A percentile compares a stretch with the other conserved stretches of the same genome.
These are phyloP conservation scores for Eulemur coronatus DNA, from an alignment of 2,797 vertebrate species.

Conservation along the genomic window DNA sequence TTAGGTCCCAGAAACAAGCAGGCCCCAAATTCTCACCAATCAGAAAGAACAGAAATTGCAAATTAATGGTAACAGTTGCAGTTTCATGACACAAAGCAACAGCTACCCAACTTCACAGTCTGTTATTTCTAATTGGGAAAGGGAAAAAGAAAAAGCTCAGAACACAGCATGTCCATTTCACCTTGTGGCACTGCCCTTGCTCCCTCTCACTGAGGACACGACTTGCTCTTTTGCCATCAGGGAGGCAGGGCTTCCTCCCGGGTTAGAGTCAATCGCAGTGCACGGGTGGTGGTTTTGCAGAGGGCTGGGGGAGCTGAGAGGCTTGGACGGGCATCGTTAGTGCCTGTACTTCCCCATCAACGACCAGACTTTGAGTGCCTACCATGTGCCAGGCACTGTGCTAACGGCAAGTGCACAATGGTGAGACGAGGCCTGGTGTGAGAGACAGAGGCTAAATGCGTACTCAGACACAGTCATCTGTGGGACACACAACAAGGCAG, in stretches of 20 bases:
- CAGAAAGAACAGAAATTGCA: neutral
- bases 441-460: neutral
- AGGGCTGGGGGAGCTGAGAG: neutral
- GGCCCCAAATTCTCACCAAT: neutral
- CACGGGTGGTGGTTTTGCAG: neutral
- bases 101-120: neutral
- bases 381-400: neutral
- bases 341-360: accelerated
- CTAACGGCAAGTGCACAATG: accelerated
- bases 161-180: accelerated
- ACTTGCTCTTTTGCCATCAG: neutral
- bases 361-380: neutral
- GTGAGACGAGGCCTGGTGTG: neutral
- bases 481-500: accelerated
- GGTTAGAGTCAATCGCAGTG: neutral
- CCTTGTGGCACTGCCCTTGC: accelerated
- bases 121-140: neutral
- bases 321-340: accelerated
- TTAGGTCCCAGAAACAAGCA: neutral
- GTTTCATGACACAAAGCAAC: neutral
- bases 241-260: neutral
- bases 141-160: neutral
- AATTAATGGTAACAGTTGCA: neutral
- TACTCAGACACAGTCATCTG: neutral
- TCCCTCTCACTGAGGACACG: neutral